These are phyloP conservation scores for Urocyon cinereoargenteus DNA, from an alignment of 2,797 vertebrate genomes.

Conservation along the genomic window DNA sequence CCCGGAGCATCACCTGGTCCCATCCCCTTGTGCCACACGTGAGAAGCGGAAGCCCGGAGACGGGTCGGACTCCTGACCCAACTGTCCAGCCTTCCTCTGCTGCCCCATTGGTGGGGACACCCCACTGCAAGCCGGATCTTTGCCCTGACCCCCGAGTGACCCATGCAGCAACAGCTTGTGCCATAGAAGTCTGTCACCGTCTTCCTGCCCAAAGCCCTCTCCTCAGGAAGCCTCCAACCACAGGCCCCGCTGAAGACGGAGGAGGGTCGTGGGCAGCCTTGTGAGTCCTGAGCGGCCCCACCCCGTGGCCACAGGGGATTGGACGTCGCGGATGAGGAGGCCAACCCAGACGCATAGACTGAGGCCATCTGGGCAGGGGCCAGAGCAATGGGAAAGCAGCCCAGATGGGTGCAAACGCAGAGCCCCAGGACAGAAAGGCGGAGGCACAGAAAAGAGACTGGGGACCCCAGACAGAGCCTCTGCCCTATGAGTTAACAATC, in stretches of 20 bases:
- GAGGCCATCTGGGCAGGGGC: neutral
- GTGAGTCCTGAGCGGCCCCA: neutral
- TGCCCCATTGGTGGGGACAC: neutral
- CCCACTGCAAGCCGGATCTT: neutral
- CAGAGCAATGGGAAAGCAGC: neutral
- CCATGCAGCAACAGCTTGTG: neutral
- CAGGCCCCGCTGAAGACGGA: neutral
- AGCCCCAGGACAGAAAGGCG: neutral
- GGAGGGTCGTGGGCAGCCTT: too few species aligned
- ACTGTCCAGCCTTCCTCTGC: neutral
- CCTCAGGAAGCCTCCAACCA: neutral
- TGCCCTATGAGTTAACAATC: neutral
- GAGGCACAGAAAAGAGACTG: neutral
- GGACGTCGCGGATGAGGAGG: neutral
- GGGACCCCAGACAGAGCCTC: neutral
- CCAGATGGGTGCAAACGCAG: neutral
- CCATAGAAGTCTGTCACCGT: neutral
- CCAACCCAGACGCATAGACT: neutral
- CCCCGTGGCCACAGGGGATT: neutral
- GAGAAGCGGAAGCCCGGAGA: conserved; percentile 19
- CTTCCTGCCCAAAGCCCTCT: neutral
- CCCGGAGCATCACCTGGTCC: neutral
- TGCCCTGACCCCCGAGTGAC: neutral
- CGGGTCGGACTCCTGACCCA: neutral
- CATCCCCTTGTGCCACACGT: neutral